Evolutionary conservation across 1,140 invertebrate species (phyloP), one percentile per base, ranked within the genome.

Genomic region (Drosophila neocordata): DNA sequence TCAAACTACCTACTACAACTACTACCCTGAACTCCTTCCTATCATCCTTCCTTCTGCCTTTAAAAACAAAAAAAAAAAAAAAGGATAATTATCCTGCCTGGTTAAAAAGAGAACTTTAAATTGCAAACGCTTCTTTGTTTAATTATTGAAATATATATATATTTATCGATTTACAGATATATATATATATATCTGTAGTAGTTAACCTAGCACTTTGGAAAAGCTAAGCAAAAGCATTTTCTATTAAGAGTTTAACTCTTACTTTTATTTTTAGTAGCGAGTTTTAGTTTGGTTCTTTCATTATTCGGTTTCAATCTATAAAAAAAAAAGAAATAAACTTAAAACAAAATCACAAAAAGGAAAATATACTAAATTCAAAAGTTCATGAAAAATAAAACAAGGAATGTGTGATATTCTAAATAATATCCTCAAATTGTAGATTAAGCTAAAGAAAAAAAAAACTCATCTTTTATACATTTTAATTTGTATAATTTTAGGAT

Each of bases 341-440:
- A 61, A 37, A 67, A 15, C 56, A 48, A 67, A 15, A 22, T 53
- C 37, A 58, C 41, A 35, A 34, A 62, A 37, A 56, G 9, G 35
- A 12, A 52, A 34, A 31, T n/a, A n/a, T 66, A 60, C 52, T 24
- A 41, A 55, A 48, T 60, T 35, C n/a, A 41, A 48, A 69, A 65
- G 55, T 34, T 35, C 9, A 66, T 60, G 8, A 70, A 60, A 71
- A 38, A 27, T 52, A 52, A 85, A 63, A 68, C 55, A 72, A 78
- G 76, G 60, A 82, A 83, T 79, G 79, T 88, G 83, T 88, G 83
- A 88, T 88, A 88, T 83, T 88, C 76, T 77, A 69, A 71, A 88
- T 71, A 83, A 88, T 88, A 88, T 88, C 83, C 76, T 83, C 66
- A 53, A 83, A 66, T 48, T 66, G 22, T 83, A 77, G 61, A 60